These are phyloP conservation scores for Cyanoramphus novaezelandiae DNA, from an alignment of 2,113 vertebrate species.

Conservation along the genomic window DNA sequence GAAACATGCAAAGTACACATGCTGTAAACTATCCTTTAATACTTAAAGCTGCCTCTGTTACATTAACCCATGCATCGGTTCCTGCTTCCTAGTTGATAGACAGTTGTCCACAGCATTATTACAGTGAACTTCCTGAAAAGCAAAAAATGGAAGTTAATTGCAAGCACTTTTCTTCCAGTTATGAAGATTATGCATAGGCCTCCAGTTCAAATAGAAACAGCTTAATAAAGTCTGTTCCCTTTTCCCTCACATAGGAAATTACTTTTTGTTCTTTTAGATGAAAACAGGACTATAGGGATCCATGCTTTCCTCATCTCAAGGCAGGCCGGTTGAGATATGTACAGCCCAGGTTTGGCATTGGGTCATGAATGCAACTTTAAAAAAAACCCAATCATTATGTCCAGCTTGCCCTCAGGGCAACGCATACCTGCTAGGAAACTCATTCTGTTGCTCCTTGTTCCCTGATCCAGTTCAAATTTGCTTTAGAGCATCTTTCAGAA, in stretches of 20 bases:
- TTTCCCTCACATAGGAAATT: not conserved
- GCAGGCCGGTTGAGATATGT: not conserved
- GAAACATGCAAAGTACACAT: not conserved
- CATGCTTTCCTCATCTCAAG: not conserved
- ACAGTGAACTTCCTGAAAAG: not conserved
- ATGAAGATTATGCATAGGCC: not conserved
- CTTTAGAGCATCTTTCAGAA: not conserved
- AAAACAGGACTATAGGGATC: not conserved
- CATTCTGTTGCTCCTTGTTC: not conserved
- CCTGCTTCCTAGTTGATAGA: not conserved
- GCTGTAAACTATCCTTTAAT: not conserved
- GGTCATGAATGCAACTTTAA: not conserved
- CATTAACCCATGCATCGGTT: not conserved
- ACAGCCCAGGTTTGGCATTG: not conserved
- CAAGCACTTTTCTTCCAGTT: not conserved
- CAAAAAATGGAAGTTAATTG: not conserved
- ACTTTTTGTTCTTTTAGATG: not conserved
- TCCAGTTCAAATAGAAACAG: not conserved
- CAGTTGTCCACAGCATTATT: not conserved
- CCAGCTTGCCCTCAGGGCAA: not conserved
- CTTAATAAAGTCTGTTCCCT: not conserved
- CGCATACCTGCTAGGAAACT: not conserved
- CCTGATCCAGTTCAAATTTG: not conserved
- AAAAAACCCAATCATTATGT: not conserved
- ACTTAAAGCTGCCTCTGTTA: not conserved